Conservation (phyloP, 2,113 vertebrate genomes). For the Callospermophilus lateralis region DNA sequence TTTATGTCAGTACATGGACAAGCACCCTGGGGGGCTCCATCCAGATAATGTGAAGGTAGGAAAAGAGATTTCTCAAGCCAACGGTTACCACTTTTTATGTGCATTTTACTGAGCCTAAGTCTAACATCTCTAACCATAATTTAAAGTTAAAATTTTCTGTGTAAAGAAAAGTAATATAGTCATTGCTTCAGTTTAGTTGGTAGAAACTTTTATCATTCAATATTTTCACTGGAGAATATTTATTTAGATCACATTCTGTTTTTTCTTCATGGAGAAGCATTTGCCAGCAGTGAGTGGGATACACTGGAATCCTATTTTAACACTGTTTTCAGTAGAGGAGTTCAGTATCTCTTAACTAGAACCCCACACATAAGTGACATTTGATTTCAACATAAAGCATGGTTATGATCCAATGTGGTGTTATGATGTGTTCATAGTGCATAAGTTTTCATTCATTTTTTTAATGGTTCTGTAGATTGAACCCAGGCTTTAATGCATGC, state of each 20-base stretch:
- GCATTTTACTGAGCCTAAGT: neutral
- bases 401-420: neutral
- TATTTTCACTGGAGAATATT: conserved; percentile 23
- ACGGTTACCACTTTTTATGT: neutral
- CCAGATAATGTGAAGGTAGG: conserved; percentile 98
- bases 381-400: neutral
- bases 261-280: neutral
- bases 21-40: conserved; percentile 96
- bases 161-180: conserved; percentile 61
- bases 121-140: neutral
- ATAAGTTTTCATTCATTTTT: neutral
- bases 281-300: neutral
- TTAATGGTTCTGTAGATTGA: neutral
- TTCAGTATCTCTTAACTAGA: neutral
- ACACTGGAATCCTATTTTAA: neutral
- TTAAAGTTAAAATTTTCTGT: neutral
- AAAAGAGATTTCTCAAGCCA: conserved; percentile 61
- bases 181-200: neutral
- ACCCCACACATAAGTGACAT: neutral
- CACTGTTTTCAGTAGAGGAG: neutral
- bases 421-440: neutral
- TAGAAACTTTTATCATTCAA: conserved; percentile 21
- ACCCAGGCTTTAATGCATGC: neutral
- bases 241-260: neutral
- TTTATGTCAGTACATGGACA: conserved; percentile 99